Evolutionary conservation across 2,113 vertebrate genomes (phyloP), one percentile per base, ranked within the genome.

Genomic region (Anguilla japonica): DNA sequence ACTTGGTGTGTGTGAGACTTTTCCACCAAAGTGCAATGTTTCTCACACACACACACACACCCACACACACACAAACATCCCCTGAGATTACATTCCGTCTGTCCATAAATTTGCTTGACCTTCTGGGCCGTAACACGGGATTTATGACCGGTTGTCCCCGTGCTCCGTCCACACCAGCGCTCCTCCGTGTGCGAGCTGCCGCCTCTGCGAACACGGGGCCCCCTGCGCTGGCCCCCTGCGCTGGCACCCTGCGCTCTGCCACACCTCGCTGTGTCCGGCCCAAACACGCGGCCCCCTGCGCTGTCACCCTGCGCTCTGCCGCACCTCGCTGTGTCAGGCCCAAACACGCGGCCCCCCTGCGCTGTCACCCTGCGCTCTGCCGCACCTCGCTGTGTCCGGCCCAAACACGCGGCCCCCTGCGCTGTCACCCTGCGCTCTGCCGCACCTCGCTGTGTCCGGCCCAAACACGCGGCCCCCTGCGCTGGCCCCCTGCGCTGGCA

Each of bases 61-160:
- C 29, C 9, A 82, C 15, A 46, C 22, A 26, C 41, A 82, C 46
- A 53, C 81, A 50, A 46, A 53, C 81, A 82, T 50, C 22, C 81
- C 26, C 53, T 82, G 81, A 41, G 46, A 82, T 82, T 82, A 50
- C 41, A 50, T 82, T 43, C 60, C 71, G 50, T 41, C 39, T 84
- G 83, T 34, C 57, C 60, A 71, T 84, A 84, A 71, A 84, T 84
- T 84, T 41, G 41, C 9, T 39, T 40, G 83, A 71, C 83, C 83
- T 75, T 84, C 60, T 75, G 83, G 63, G 63, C 40, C 75, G 75
- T 71, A 84, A 79, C 75, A 41, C n/a, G 14, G 53, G 41, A 83
- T 56, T 87, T 83, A 87, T 78, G 41, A 29, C 29, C 46, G 11
- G 67, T 57, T 81, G 78, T 60, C 84, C 50, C 13, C 2, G 20